Conservation (phyloP, 2,888 invertebrate species). For the Drosophila quasianomalipes region DNA sequence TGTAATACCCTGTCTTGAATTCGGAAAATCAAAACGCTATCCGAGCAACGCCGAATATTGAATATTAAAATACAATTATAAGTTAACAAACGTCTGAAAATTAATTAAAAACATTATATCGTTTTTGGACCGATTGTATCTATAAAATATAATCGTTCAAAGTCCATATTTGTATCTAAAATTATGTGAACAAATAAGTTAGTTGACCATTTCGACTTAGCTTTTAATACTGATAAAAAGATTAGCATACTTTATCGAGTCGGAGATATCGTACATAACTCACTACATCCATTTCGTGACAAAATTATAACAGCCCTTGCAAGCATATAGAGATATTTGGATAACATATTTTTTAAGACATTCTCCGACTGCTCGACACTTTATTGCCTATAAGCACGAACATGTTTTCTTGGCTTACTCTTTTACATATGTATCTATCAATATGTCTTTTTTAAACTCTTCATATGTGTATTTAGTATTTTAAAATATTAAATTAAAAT, state of each 20-base stretch:
- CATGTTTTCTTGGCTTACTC: not conserved
- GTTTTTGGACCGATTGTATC: not conserved
- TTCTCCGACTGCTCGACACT: not conserved
- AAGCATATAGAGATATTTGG: not conserved
- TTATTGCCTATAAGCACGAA: not conserved
- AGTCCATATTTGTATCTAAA: not conserved
- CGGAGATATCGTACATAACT: not conserved
- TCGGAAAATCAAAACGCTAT: not conserved
- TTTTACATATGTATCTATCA: not conserved
- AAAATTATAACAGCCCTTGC: not conserved
- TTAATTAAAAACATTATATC: not conserved
- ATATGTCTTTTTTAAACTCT: not conserved
- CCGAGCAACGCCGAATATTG: not conserved
- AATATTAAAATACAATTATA: not conserved
- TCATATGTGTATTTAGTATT: too few species aligned
- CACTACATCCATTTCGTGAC: not conserved
- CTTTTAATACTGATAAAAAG: not conserved
- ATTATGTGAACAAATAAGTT: not conserved
- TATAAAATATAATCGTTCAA: not conserved
- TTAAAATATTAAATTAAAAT: too few species aligned
- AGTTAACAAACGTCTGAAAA: not conserved
- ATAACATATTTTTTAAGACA: not conserved
- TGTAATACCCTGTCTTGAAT: constrained; percentile 23
- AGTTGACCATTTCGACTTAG: not conserved
- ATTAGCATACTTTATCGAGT: not conserved